Conservation (phyloP, 1,140 invertebrate species). For the Ectropis grisescens region DNA sequence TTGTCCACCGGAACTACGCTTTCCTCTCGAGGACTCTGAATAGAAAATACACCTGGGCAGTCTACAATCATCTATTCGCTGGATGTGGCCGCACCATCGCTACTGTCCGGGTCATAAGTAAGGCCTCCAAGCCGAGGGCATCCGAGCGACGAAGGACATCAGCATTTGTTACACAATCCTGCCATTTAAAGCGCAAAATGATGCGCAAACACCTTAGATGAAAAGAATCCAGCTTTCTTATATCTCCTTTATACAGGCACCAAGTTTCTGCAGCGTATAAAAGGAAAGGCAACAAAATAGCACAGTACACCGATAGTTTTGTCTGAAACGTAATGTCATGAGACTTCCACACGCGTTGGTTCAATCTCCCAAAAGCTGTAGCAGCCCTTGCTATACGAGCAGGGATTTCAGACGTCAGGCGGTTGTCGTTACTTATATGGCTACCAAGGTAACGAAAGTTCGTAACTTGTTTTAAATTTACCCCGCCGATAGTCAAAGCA, state of each 20-base stretch:
- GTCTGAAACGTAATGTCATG: no score
- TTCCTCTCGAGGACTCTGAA: no score
- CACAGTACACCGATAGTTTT: conserved; percentile 9
- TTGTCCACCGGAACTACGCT: no score
- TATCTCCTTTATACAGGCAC: conserved; percentile 11
- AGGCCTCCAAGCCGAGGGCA: conserved; percentile 4
- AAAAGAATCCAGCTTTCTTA: conserved; percentile 7
- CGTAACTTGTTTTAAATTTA: conserved; percentile 5
- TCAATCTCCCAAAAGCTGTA: conserved; percentile 5
- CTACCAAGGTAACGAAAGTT: conserved; percentile 8
- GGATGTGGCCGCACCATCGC: no score
- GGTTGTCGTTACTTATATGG: conserved; percentile 3
- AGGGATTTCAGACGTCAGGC: no score
- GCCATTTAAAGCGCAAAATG: conserved; percentile 10
- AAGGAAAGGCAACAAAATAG: conserved; percentile 8
- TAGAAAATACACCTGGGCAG: no score
- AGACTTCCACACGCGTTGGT: conserved; percentile 1
- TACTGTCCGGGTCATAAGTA: no score
- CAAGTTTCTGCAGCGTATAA: conserved; percentile 12
- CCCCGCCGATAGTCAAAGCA: conserved; percentile 4
- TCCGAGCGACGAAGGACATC: conserved; percentile 7
- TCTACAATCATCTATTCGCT: no score
- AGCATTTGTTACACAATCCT: conserved; percentile 9
- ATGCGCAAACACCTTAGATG: conserved; percentile 11
- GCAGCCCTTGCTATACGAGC: conserved; percentile 5